phyloP scores from a whole-genome alignment of 92 coral and sea anemone genomes.

The Virgularia gustaviana region DNA sequence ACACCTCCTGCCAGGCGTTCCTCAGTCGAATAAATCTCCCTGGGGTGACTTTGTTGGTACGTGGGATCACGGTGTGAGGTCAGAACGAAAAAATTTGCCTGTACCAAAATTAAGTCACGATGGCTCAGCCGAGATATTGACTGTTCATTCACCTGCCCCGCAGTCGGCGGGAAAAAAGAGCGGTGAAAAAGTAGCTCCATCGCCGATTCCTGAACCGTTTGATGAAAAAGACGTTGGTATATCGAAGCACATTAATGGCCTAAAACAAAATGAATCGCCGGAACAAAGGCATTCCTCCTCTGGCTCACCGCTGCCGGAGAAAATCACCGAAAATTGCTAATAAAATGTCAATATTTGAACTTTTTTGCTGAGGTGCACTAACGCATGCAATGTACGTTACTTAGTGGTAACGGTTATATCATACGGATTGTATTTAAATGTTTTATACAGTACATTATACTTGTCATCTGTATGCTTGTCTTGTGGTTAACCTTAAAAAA shows the following conservation, averaged over 20 bases:
- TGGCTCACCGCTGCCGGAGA: too few species aligned
- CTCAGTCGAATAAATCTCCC: conserved; percentile 72
- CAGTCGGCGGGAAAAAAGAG: conserved; percentile 11
- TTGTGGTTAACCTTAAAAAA: too few species aligned
- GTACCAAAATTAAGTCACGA: conserved; percentile 13
- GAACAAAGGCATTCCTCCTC: too few species aligned
- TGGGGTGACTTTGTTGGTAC: conserved; percentile 97
- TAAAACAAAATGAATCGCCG: not conserved
- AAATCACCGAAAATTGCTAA: too few species aligned
- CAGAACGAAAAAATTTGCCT: conserved; percentile 2
- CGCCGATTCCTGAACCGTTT: conserved; percentile 31
- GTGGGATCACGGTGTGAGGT: conserved; percentile 59
- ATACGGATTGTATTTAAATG: too few species aligned
- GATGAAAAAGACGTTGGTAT: conserved; percentile 24
- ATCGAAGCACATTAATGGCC: conserved; percentile 10
- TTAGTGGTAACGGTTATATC: too few species aligned
- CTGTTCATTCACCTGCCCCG: conserved; percentile 23
- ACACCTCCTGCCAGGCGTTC: conserved; percentile 79
- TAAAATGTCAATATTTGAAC: too few species aligned
- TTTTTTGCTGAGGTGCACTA: too few species aligned
- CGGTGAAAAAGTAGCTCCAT: conserved; percentile 31
- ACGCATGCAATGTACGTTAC: too few species aligned
- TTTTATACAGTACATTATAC: too few species aligned
- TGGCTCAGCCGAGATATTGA: conserved; percentile 18
- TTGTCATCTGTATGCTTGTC: too few species aligned